These are phyloP conservation scores for Myoxocephalus aenaeus DNA, from an alignment of 2,797 vertebrate species.

Conservation along the genomic window DNA sequence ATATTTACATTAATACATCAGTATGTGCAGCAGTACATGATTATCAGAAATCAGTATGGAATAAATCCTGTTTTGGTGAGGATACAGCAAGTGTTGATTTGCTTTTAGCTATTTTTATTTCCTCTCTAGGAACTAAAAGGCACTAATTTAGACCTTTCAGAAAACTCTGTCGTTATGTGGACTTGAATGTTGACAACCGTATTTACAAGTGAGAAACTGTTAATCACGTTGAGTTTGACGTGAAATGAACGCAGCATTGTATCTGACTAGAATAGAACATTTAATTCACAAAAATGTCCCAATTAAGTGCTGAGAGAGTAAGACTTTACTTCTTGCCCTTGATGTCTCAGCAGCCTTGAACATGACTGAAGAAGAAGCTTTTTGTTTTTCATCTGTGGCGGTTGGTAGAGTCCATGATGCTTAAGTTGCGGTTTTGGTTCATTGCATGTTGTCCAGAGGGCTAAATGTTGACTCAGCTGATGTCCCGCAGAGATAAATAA, in stretches of 20 bases:
- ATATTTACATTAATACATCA: background rate
- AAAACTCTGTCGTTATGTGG: background rate
- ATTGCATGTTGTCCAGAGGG: constrained; percentile 46
- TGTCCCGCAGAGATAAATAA: constrained; percentile 59
- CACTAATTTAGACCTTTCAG: background rate
- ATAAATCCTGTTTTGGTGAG: background rate
- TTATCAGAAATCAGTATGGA: background rate
- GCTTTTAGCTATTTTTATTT: too few species aligned
- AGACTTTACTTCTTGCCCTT: background rate
- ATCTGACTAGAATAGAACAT: background rate
- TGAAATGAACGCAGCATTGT: background rate
- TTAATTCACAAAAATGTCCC: background rate
- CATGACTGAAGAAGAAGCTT: background rate
- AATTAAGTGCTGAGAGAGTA: background rate
- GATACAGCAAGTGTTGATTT: background rate
- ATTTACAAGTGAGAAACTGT: background rate
- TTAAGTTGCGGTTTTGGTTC: constrained; percentile 39
- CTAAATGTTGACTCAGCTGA: constrained; percentile 61
- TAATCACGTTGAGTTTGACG: background rate
- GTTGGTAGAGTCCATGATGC: background rate
- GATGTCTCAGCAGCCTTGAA: constrained; percentile 4
- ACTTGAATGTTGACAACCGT: background rate
- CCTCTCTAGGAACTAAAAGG: background rate
- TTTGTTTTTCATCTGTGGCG: background rate
- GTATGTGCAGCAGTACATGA: background rate